Evolutionary conservation across 2,113 vertebrate genomes (phyloP).

Genomic region (Polypterus bichir): DNA sequence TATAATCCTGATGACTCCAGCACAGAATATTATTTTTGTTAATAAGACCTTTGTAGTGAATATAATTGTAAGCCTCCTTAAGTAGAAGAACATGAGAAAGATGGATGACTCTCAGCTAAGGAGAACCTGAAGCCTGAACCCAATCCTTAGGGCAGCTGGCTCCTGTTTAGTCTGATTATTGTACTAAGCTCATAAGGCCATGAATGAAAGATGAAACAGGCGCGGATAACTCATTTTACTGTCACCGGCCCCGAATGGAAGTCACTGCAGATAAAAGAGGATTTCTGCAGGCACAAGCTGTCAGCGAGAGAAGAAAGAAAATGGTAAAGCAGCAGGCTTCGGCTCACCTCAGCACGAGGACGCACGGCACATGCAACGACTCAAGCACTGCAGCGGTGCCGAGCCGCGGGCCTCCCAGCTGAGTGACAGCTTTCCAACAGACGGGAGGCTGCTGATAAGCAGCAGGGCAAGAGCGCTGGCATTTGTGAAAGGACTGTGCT

Average conservation of each 20-base stretch:
- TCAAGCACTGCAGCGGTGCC: no score
- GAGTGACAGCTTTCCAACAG: not conserved
- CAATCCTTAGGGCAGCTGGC: no score
- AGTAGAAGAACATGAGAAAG: no score
- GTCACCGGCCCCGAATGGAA: not conserved
- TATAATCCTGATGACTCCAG: no score
- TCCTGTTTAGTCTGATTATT: not conserved
- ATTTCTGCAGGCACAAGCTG: not conserved
- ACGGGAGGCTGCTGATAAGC: not conserved
- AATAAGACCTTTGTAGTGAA: no score
- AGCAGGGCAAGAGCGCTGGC: not conserved
- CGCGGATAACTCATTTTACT: not conserved
- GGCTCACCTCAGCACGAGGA: not conserved
- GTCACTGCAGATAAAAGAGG: not conserved
- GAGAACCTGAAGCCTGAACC: no score
- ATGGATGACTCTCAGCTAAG: no score
- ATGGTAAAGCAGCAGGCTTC: not conserved
- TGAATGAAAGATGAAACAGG: not conserved
- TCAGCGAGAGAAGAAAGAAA: not conserved
- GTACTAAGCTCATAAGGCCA: not conserved
- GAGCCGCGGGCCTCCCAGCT: no score
- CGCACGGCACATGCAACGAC: no score
- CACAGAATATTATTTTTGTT: no score
- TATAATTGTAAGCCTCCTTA: no score
- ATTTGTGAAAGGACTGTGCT: slow-evolving; percentile 2